Evolutionary conservation across 2,113 vertebrate genomes (phyloP), one percentile per base, ranked within the genome.

Genomic region (Sebastes schlegelii): DNA sequence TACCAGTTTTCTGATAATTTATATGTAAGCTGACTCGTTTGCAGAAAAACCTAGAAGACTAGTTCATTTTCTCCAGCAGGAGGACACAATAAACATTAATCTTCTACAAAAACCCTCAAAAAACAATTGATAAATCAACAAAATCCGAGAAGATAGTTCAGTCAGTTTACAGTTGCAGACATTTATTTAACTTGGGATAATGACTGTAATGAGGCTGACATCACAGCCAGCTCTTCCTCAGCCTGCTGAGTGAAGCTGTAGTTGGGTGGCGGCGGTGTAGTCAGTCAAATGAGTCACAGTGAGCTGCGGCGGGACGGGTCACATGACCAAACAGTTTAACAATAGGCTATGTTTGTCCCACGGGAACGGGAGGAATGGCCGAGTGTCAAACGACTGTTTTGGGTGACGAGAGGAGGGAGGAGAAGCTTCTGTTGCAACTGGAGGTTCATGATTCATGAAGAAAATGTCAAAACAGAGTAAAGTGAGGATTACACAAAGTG

Each of bases 291-390:
- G 68, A 86, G 68, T 84, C 48, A 55, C 23, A 48, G 57, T 17
- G 45, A 57, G 51, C 64, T 13, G 69, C 4, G 66, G 74, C 12
- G 34, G 68, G 77, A 62, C 17, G 6, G 40, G 40, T 87, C 86
- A 86, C 80, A 23, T 81, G 69, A 86, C 68, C 68, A 23, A 8
- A 82, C 68, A 3, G 11, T 58, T 66, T 21, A 77, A 89, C 84
- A 88, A 82, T 84, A 75, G 73, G 8, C 52, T 34, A 23, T 2
- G 80, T 85, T 71, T 63, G 46, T 74, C 83, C 61, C 80, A 55
- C 6, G 68, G 84, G 73, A 74, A 74, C 69, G 67, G 83, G 83
- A 90, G 83, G 74, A 13, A 42, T 9, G 4, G 42, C 54, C 21
- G 4, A 2, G 17, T 8, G 26, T 57, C 65, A 63, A 23, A 66